Evolutionary conservation across 2,888 invertebrate species (phyloP), one percentile per base, ranked within the genome.

Genomic region (Lepidocyrtoides sp.): DNA sequence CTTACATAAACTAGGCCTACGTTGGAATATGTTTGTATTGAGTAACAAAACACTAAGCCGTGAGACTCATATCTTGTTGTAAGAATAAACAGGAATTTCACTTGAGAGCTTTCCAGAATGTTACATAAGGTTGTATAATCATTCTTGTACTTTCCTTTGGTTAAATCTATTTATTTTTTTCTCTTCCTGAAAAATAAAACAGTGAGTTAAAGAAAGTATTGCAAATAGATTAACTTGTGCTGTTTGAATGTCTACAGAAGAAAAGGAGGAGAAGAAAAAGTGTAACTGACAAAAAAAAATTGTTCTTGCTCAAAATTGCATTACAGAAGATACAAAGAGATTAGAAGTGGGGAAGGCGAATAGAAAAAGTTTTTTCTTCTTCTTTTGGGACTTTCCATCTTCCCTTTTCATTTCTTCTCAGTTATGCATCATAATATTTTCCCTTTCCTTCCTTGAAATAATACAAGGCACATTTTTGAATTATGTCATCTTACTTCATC

Each of bases 141-240:
- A n/a, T 44, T 8, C 8, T 44, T 44, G 44, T 44, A 44, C 14
- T 44, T 44, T 14, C 44, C 8, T 44, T 14, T 2, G 8, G 44
- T 44, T 44, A 14, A n/a, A n/a, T n/a, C n/a, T n/a, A n/a, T n/a
- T n/a, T n/a, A n/a, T n/a, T n/a, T n/a, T n/a, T 44, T 44, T 12
- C 44, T 44, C 14, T 36, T 44, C 14, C 44, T 44, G 8, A 12
- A 44, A 14, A 44, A 44, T 12, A 77, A 83, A 83, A n/a, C n/a
- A 77, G 51, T 29, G 26, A 29, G 82, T 83, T 83, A n/a, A n/a
- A n/a, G 44, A 63, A 83, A 77, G 77, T 77, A 77, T 77, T 77
- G 77, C 51, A 77, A 77, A 77, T 77, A 77, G 77, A 77, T 77
- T 77, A 75, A 77, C 77, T 77, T 77, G 51, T 77, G 54, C 51